phyloP scores from a whole-genome alignment of 2,888 invertebrate species.

The Acrobasis consociella region DNA sequence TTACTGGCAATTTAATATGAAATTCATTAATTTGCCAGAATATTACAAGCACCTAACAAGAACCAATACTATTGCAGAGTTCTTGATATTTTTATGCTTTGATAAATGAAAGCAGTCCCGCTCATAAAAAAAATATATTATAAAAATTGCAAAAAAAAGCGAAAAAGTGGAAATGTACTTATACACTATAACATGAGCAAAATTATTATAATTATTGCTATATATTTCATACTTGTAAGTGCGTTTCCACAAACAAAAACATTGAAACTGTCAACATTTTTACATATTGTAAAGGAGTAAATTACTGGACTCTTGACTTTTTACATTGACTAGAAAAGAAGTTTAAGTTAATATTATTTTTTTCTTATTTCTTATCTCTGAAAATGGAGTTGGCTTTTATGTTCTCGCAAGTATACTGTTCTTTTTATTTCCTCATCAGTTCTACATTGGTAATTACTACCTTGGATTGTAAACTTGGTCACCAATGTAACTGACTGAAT shows the following conservation, averaged over 20 bases:
- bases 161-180: slow-evolving; percentile 68
- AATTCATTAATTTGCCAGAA: slow-evolving; percentile 42
- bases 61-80: slow-evolving; percentile 43
- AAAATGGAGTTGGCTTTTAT: slow-evolving; percentile 72
- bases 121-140: slow-evolving; percentile 65
- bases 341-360: slow-evolving; percentile 65
- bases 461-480: slow-evolving; percentile 77
- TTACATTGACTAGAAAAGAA: slow-evolving; percentile 75
- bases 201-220: slow-evolving; percentile 48
- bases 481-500: slow-evolving; percentile 65
- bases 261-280: slow-evolving; percentile 78
- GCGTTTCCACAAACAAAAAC: slow-evolving; percentile 78
- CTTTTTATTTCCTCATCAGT: slow-evolving; percentile 62
- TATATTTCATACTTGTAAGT: slow-evolving; percentile 45
- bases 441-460: slow-evolving; percentile 63
- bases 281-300: slow-evolving; percentile 66
- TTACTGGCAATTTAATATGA: slow-evolving; percentile 35
- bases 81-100: slow-evolving; percentile 65
- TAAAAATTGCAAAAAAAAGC: slow-evolving; percentile 77
- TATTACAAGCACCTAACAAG: slow-evolving; percentile 39
- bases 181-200: slow-evolving; percentile 44
- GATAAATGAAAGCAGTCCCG: slow-evolving; percentile 69
- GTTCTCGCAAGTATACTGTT: slow-evolving; percentile 62
- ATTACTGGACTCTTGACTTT: slow-evolving; percentile 67
- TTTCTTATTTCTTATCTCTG: slow-evolving; percentile 55